Conservation (phyloP, 2,888 invertebrate genomes). For the Teinopalpus imperialis region DNA sequence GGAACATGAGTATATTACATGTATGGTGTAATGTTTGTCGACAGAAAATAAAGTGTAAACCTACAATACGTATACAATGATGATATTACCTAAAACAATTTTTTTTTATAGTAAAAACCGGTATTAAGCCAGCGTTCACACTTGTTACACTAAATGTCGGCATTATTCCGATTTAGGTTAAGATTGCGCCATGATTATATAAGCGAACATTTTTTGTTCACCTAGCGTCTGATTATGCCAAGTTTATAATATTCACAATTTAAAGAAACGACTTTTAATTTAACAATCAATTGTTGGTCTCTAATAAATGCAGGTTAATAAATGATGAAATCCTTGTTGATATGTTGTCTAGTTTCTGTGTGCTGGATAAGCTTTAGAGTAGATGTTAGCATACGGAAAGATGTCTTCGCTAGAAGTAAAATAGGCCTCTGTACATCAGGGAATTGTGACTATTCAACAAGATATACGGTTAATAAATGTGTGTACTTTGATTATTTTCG, state of each 20-base stretch:
- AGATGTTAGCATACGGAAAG: constrained; percentile 4
- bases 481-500: background rate
- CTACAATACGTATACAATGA: background rate
- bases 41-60: no score
- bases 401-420: background rate
- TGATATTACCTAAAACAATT: background rate
- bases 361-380: background rate
- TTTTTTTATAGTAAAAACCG: constrained; percentile 5
- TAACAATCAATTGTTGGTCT: no score
- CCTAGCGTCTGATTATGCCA: constrained; percentile 8
- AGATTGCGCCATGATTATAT: constrained; percentile 23
- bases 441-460: constrained; percentile 1
- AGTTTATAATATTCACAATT: no score
- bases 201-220: constrained; percentile 15
- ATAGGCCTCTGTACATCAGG: background rate
- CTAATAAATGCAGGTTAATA: no score
- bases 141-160: constrained; percentile 24
- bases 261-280: no score
- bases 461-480: background rate
- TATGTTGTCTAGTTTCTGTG: no score
- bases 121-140: constrained; percentile 10
- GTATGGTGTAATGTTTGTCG: no score
- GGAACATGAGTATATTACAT: no score
- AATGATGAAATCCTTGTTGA: no score
- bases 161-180: constrained; percentile 25